These are phyloP conservation scores for Rugalucina vietnamica DNA, from an alignment of 2,888 invertebrate genomes.

Conservation along the genomic window DNA sequence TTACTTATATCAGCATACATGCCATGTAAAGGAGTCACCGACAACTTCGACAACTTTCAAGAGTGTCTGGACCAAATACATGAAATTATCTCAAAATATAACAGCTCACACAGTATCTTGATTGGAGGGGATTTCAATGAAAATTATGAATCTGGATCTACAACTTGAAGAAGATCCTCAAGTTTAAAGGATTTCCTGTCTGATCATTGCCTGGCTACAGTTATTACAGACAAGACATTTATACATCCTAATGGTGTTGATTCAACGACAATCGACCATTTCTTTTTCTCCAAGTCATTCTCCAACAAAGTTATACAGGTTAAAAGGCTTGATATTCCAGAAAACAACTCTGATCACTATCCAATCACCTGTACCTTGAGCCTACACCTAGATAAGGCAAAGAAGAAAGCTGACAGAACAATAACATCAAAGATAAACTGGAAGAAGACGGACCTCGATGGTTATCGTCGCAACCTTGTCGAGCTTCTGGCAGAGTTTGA, in stretches of 20 bases:
- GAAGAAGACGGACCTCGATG: not conserved
- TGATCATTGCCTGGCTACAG: not conserved
- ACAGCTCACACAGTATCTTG: slow-evolving; percentile 5
- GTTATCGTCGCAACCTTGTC: not conserved
- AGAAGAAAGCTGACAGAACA: not conserved
- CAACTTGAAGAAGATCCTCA: not conserved
- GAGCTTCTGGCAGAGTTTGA: not conserved
- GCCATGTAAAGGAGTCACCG: slow-evolving; percentile 16
- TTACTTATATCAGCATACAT: slow-evolving; percentile 9
- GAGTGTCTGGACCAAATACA: slow-evolving; percentile 18
- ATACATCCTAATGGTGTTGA: no score
- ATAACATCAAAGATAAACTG: not conserved
- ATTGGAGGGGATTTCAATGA: slow-evolving; percentile 31
- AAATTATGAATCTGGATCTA: not conserved
- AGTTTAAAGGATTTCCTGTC: slow-evolving; percentile 2
- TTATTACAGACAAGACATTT: no score
- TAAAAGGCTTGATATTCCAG: no score
- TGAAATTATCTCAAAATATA: slow-evolving; percentile 12
- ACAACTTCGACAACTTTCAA: not conserved
- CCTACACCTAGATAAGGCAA: not conserved
- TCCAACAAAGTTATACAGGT: no score
- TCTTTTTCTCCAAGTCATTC: no score
- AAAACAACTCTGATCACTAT: slow-evolving; percentile 20
- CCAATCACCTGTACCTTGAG: not conserved
- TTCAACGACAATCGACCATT: no score